These are phyloP conservation scores for Coremacera marginata DNA, from an alignment of 2,888 invertebrate species.

Conservation along the genomic window DNA sequence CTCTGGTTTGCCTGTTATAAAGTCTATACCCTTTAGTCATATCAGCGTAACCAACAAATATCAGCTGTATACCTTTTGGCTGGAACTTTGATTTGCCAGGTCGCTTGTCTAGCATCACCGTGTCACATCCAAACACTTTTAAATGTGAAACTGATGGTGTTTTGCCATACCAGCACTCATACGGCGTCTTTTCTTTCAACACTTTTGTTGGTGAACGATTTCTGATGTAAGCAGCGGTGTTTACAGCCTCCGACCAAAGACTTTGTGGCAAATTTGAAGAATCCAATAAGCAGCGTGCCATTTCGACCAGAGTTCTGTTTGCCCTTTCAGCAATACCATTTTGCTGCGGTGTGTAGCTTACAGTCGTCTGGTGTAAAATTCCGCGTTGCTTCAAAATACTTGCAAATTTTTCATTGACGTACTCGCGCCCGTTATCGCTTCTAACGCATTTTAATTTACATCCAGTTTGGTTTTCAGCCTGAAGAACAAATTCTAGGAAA, in stretches of 20 bases:
- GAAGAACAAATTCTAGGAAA: no score
- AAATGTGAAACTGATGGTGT: no score
- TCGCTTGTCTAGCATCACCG: not conserved
- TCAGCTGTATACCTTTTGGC: not conserved
- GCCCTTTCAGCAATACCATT: not conserved
- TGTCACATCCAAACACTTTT: no score
- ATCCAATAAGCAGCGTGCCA: not conserved
- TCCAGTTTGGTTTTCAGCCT: no score
- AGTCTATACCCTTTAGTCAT: not conserved
- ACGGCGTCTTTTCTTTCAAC: no score
- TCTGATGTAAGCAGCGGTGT: no score
- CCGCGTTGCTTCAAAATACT: not conserved
- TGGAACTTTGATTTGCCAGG: not conserved
- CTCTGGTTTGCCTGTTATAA: not conserved
- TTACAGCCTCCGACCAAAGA: no score
- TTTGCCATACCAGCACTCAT: no score
- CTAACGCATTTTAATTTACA: not conserved
- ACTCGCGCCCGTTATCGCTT: not conserved
- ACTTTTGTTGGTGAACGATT: no score
- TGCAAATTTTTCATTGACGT: not conserved
- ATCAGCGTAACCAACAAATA: not conserved
- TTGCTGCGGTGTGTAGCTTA: not conserved
- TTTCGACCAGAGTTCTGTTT: not conserved
- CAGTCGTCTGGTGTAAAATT: not conserved
- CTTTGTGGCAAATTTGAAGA: not conserved